These are phyloP conservation scores for Eclectus roratus DNA, from an alignment of 2,113 vertebrate species.

Conservation along the genomic window DNA sequence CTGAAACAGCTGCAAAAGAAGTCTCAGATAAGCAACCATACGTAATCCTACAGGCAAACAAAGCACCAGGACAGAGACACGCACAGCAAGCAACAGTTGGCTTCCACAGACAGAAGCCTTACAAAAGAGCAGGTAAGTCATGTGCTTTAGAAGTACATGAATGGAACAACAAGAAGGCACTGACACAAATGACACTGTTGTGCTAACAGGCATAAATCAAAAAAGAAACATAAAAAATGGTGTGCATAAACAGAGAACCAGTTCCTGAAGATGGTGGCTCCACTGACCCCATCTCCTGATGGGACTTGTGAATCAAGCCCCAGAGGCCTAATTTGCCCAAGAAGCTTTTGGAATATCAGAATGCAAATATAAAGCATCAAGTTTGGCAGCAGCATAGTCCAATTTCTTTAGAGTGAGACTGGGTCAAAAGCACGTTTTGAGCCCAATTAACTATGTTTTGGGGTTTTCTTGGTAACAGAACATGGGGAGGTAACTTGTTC, in stretches of 20 bases:
- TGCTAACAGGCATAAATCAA: background rate
- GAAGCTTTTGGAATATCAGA: background rate
- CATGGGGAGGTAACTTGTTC: background rate
- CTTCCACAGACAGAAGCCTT: background rate
- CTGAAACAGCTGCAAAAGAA: slow-evolving; percentile 79
- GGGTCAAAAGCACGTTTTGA: background rate
- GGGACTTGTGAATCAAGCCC: background rate
- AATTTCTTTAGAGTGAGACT: background rate
- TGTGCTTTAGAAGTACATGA: background rate
- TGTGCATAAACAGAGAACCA: background rate
- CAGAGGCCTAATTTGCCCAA: background rate
- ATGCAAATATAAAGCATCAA: background rate
- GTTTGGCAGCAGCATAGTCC: background rate
- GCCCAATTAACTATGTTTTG: background rate
- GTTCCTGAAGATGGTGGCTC: background rate
- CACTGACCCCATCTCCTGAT: background rate
- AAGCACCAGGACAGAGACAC: background rate
- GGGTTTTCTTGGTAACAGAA: background rate
- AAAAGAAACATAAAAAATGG: background rate
- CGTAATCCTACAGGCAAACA: background rate
- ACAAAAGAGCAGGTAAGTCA: background rate
- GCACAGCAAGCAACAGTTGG: background rate
- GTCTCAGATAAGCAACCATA: background rate
- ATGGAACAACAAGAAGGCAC: background rate
- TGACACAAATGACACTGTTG: background rate